A percentile compares a stretch with the other conserved stretches of the same genome.
These are phyloP conservation scores for Sussaba pulchella DNA, from an alignment of 2,888 invertebrate species.

Conservation along the genomic window DNA sequence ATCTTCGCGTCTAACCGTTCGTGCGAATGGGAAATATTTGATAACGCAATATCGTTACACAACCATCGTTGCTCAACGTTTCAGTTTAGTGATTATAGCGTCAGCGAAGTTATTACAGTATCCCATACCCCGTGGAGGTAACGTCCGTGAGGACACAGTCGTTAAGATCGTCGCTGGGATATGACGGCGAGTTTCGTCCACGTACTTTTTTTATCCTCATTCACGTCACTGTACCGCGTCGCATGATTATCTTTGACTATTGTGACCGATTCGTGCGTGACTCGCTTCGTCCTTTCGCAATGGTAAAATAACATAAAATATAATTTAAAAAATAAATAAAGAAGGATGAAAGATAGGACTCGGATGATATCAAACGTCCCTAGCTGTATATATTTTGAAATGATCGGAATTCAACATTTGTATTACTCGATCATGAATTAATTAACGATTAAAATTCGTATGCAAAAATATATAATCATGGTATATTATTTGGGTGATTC, in stretches of 20 bases:
- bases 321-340: neutral
- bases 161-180: conserved; percentile 48
- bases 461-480: too few species aligned
- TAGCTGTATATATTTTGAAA: too few species aligned
- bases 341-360: neutral
- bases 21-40: conserved; percentile 21
- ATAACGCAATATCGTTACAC: neutral
- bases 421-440: too few species aligned
- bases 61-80: conserved; percentile 14
- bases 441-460: too few species aligned
- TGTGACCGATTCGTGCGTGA: conserved; percentile 43
- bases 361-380: neutral
- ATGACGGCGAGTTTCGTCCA: too few species aligned
- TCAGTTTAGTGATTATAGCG: conserved; percentile 3
- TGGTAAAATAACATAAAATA: conserved; percentile 10
- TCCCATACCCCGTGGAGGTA: conserved; percentile 11
- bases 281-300: conserved; percentile 1
- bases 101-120: conserved; percentile 21
- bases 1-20: neutral
- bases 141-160: conserved; percentile 30
- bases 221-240: neutral
- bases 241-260: conserved; percentile 29
- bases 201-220: neutral
- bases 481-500: too few species aligned
- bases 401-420: too few species aligned